Evolutionary conservation across 2,113 vertebrate species (phyloP).

Genomic region (Uria lomvia): DNA sequence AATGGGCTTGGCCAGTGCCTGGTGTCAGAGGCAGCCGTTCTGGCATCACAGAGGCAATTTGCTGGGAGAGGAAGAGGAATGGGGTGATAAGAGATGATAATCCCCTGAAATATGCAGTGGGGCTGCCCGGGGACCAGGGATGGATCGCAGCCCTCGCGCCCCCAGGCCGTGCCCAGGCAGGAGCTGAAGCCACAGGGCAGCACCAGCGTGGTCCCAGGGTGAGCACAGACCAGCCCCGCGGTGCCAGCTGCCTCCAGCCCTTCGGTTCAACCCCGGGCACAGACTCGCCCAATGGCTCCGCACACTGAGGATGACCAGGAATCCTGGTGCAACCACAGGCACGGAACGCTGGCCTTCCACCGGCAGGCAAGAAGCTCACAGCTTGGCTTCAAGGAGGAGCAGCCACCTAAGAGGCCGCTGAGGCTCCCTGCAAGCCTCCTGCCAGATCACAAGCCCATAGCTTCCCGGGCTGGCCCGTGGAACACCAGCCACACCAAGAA

Average conservation of each 20-base stretch:
- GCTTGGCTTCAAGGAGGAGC: neutral
- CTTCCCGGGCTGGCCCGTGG: neutral
- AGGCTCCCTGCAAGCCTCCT: neutral
- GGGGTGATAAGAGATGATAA: neutral
- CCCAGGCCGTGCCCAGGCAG: neutral
- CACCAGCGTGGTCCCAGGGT: fast-evolving
- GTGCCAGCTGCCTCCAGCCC: neutral
- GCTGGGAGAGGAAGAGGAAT: neutral
- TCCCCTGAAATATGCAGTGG: neutral
- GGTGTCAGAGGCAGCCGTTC: fast-evolving
- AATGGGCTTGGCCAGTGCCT: fast-evolving
- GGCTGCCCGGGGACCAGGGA: neutral
- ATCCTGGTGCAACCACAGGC: neutral
- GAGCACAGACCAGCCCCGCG: too few relatives aligned
- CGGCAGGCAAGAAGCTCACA: neutral
- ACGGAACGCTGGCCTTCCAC: neutral
- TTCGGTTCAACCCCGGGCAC: neutral
- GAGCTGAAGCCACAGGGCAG: neutral
- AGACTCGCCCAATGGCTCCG: neutral
- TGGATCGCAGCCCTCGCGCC: neutral
- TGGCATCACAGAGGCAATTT: neutral
- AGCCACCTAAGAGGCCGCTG: neutral
- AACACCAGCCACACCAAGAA: too few relatives aligned
- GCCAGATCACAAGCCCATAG: neutral
- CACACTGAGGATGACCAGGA: neutral